Percentiles rank a stretch among this genome's conserved stretches.
These are phyloP conservation scores for Chlamydotis undulata DNA, from an alignment of 2,113 vertebrate genomes.

Conservation along the genomic window DNA sequence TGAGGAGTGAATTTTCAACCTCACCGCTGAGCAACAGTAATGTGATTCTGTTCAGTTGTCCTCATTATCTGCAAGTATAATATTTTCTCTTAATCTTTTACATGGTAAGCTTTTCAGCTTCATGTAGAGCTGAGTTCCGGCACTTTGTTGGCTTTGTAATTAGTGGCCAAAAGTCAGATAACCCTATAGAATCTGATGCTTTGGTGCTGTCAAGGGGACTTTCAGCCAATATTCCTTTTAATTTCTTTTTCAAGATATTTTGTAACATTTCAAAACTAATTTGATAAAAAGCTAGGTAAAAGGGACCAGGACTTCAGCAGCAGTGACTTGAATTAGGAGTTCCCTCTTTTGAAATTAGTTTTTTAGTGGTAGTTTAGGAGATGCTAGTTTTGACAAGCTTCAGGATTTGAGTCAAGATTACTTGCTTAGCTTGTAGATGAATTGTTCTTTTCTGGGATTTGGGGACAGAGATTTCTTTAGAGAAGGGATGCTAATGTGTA, in stretches of 20 bases:
- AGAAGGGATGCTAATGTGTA: constrained; percentile 3
- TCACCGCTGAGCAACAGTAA: background rate
- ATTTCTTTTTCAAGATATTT: background rate
- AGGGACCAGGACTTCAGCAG: background rate
- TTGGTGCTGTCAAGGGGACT: background rate
- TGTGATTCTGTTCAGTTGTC: background rate
- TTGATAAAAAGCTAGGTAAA: background rate
- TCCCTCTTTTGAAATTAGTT: constrained; percentile 5
- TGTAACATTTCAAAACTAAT: background rate
- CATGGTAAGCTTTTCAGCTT: background rate
- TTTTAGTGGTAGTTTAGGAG: background rate
- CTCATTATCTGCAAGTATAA: background rate
- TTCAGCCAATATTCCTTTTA: background rate
- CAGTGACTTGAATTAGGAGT: background rate
- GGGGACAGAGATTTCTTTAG: background rate
- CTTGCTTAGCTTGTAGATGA: constrained; percentile 18
- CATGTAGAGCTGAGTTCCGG: background rate
- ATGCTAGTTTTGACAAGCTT: background rate
- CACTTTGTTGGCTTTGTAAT: background rate
- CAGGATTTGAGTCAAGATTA: constrained; percentile 17
- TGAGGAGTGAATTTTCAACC: background rate
- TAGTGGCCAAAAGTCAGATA: background rate
- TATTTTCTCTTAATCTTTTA: background rate
- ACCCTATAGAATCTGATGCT: background rate
- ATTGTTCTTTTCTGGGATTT: constrained; percentile 33